Conservation (phyloP, 2,888 invertebrate genomes). For the Eristalis arbustorum region DNA sequence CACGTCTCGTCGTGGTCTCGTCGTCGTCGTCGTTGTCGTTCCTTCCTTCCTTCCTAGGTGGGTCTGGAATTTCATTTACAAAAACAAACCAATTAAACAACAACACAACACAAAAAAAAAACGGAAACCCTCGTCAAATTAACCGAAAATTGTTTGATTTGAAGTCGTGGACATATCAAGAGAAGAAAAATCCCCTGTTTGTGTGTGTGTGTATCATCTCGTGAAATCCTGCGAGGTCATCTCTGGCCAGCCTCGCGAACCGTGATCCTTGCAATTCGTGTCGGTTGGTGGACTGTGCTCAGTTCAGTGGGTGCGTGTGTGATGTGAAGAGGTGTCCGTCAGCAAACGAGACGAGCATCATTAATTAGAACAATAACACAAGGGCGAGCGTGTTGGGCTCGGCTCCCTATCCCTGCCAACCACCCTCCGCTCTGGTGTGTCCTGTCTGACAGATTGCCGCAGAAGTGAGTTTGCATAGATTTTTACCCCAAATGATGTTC, state of each 20-base stretch:
- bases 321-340: slow-evolving; percentile 16
- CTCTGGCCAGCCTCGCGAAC: neutral
- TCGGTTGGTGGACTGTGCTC: too few species aligned
- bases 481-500: neutral
- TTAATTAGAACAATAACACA: neutral
- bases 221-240: neutral
- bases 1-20: slow-evolving; percentile 22
- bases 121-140: neutral
- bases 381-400: too few species aligned
- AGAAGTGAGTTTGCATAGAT: slow-evolving; percentile 31
- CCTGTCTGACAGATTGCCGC: too few species aligned
- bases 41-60: neutral
- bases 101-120: neutral
- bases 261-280: too few species aligned
- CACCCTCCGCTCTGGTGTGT: too few species aligned
- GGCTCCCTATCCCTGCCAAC: too few species aligned
- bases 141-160: too few species aligned
- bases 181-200: neutral
- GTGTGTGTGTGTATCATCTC: too few species aligned
- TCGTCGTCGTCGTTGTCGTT: too few species aligned
- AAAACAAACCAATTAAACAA: neutral
- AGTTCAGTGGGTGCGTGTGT: neutral
- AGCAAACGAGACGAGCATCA: too few species aligned
- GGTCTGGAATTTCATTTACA: neutral
- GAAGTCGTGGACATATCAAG: neutral